phyloP scores from a whole-genome alignment of 2,113 vertebrate genomes.

The Phylloscopus trochilus region DNA sequence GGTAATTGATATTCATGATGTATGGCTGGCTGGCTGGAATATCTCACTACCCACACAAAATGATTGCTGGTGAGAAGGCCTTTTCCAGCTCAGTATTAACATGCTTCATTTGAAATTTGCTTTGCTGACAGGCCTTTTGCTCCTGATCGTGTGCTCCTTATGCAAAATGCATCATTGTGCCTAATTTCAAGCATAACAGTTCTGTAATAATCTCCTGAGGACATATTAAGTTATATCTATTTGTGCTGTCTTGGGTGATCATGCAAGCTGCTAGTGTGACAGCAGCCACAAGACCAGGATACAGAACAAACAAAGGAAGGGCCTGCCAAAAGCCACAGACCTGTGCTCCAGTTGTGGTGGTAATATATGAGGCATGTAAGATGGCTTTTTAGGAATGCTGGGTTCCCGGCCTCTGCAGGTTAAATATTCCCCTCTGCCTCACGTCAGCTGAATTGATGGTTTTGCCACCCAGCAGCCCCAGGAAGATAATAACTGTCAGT shows the following conservation, averaged over 20 bases:
- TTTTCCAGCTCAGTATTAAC: constrained; percentile 57
- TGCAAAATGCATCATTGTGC: not conserved
- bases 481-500: constrained; percentile 18
- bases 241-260: not conserved
- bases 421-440: not conserved
- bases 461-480: constrained; percentile 3
- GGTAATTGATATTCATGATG: constrained; percentile 67
- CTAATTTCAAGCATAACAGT: not conserved
- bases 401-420: not conserved
- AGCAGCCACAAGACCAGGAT: not conserved
- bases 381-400: not conserved
- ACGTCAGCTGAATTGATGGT: not conserved
- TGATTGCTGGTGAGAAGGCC: constrained; percentile 55
- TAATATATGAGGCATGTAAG: not conserved
- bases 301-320: not conserved
- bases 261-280: not conserved
- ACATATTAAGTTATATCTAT: constrained; percentile 11
- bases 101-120: constrained; percentile 37
- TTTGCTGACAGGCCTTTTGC: constrained; percentile 16
- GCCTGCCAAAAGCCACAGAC: not conserved
- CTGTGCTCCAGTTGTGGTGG: not conserved
- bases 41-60: constrained; percentile 71
- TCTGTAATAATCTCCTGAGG: not conserved
- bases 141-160: not conserved
- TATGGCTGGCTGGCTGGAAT: constrained; percentile 68